Evolutionary conservation across 2,888 invertebrate genomes (phyloP).

Genomic region (Napeogenes inachia): DNA sequence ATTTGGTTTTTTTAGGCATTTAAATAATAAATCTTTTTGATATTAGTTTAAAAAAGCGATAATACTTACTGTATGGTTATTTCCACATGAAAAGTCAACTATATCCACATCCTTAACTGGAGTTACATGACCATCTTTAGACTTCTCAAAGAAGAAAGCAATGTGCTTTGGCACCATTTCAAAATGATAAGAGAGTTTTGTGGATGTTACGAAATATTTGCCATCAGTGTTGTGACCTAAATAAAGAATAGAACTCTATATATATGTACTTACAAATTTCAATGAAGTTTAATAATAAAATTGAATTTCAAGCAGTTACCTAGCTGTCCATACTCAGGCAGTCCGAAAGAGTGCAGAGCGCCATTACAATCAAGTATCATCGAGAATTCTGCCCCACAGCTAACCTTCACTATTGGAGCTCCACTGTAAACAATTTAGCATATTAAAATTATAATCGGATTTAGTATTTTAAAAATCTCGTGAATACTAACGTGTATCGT

Average conservation of each 20-base stretch:
- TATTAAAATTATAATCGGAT: neutral
- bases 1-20: too few relatives aligned
- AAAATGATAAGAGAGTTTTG: conserved; percentile 90
- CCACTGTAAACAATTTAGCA: conserved; percentile 72
- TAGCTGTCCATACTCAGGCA: conserved; percentile 94
- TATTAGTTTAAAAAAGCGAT: too few relatives aligned
- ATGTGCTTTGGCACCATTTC: conserved; percentile 91
- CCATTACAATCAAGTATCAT: conserved; percentile 94
- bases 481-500: conserved; percentile 73
- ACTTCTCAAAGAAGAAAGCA: conserved; percentile 90
- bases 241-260: too few relatives aligned
- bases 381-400: conserved; percentile 95
- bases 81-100: conserved; percentile 93
- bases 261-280: too few relatives aligned
- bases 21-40: neutral
- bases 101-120: conserved; percentile 92
- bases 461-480: neutral
- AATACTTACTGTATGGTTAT: conserved; percentile 88
- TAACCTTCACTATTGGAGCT: conserved; percentile 91
- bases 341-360: conserved; percentile 92
- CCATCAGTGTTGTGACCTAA: conserved; percentile 96
- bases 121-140: conserved; percentile 88
- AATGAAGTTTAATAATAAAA: too few relatives aligned
- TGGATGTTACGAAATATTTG: conserved; percentile 93
- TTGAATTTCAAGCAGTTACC: conserved; percentile 57